Evolutionary conservation across 2,888 invertebrate species (phyloP), one percentile per base, ranked within the genome.

Genomic region (Nomada fabriciana): DNA sequence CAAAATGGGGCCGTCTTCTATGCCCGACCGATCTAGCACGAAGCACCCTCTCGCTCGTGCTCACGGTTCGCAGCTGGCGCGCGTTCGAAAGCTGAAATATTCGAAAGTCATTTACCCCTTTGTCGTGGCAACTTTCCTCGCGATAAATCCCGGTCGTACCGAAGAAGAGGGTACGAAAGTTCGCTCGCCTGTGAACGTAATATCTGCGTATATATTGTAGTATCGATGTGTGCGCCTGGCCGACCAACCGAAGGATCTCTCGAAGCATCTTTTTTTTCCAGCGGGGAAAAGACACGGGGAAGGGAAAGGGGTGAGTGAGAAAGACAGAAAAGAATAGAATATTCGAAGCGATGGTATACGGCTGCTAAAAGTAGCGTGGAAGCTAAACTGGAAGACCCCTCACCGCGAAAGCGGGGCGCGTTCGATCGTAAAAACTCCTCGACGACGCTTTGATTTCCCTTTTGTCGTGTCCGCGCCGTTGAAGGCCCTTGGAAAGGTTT

Each of bases 361-460:
- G 79, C 71, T 83, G 80, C 60, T 82, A 84, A 81, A 86, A 83
- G 81, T 76, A 70, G 74, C 76, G 69, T 70, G 67, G 72, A 73
- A 73, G 76, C 80, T 70, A 63, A 82, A 84, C 59, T 36, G 43
- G 50, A 52, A 42, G 50, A 71, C 75, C 73, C 78, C 55, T 75
- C 55, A 42, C 82, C 65, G 60, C 74, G 73, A 88, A 86, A 84
- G 75, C 77, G 67, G 82, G 80, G 84, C 85, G 84, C 85, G 83
- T 85, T 89, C 84, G 86, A 89, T 90, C 88, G 88, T 85, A 87
- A 89, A 90, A 88, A 87, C 87, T 84, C 73, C 74, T 81, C 84
- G 84, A 87, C 72, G 85, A 83, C 83, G 87, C 90, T 89, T 90
- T 89, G 89, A 90, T 91, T 90, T 83, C 76, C 73, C 84, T 82